Base-by-base conservation (phyloP, 2,888 invertebrate species). In the Caenorhabditis parvicauda region DNA sequence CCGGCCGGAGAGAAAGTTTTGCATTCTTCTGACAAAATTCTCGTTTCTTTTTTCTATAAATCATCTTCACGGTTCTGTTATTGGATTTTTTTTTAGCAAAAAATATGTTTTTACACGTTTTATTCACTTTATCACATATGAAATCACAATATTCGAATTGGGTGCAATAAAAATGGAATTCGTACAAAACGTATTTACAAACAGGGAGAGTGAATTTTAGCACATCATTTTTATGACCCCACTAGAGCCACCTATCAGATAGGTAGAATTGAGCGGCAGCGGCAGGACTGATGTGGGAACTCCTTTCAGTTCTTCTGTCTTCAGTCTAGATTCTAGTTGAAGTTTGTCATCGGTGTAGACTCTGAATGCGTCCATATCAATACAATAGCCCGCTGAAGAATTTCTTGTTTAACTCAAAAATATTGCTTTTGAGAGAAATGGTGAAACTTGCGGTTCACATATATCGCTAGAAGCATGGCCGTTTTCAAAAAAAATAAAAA, bases 161-260 rank as follows among this genome's bases (percentile, higher is more conserved):
- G n/a, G n/a, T n/a, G n/a, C n/a, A n/a, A n/a, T n/a, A n/a, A n/a
- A n/a, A n/a, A n/a, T n/a, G n/a, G n/a, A n/a, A n/a, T n/a, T n/a
- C n/a, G n/a, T n/a, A n/a, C n/a, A n/a, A n/a, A n/a, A n/a, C n/a
- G n/a, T n/a, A n/a, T n/a, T n/a, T n/a, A n/a, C n/a, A n/a, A n/a
- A n/a, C n/a, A 32, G 35, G 9, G 35, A 96, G 96, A 43, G n/a
- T n/a, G 3, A 6, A 43, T 3, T 37, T 76, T 61, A 82, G 64
- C 80, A 82, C 54, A 85, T 74, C 7, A 85, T 79, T 43, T 81
- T 72, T 19, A 86, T 83, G 41, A 76, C 88, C 19, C 96, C 96
- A 76, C 89, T 91, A 81, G 94, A 95, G 39, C 93, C 90, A 12
- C 94, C 96, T 24, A 95, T 84, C 22, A 98, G 84, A 53, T 96